A percentile compares a stretch with the other conserved stretches of the same genome.
phyloP scores from a whole-genome alignment of 2,888 invertebrate genomes.

The Tiliacea aurago region DNA sequence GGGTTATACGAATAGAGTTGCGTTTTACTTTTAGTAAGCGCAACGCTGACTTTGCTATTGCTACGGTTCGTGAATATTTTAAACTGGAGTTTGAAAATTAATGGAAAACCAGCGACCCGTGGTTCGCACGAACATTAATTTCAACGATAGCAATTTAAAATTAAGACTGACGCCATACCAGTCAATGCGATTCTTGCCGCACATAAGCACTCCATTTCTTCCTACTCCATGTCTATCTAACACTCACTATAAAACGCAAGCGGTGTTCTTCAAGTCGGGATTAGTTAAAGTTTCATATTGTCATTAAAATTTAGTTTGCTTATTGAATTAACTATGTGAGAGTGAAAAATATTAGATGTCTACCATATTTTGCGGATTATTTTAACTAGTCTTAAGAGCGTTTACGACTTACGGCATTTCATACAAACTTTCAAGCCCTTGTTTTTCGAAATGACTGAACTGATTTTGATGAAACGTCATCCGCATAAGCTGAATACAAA shows the following conservation, averaged over 20 bases:
- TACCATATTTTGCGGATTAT: no score
- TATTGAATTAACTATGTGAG: conserved; percentile 26
- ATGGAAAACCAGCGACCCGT: neutral
- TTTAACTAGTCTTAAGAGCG: no score
- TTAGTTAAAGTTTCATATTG: conserved; percentile 55
- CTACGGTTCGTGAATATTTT: neutral
- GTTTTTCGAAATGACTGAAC: no score
- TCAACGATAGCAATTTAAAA: neutral
- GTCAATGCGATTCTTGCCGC: no score
- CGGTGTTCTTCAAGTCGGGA: conserved; percentile 60
- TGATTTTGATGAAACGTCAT: no score
- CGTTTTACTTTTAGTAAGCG: neutral
- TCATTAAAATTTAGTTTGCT: conserved; percentile 48
- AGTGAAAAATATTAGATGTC: no score
- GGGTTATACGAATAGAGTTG: neutral
- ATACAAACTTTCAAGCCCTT: no score
- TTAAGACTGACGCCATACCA: neutral
- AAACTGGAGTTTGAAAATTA: neutral
- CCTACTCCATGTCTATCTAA: neutral
- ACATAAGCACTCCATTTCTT: conserved; percentile 6
- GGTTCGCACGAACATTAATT: no score
- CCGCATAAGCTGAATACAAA: no score
- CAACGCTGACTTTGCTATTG: neutral
- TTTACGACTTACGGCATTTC: no score
- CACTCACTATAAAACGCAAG: conserved; percentile 72